Percentiles rank a stretch among this genome's conserved stretches.
Conservation (phyloP, 2,113 vertebrate species). For the Nothobranchius kuhntae region DNA sequence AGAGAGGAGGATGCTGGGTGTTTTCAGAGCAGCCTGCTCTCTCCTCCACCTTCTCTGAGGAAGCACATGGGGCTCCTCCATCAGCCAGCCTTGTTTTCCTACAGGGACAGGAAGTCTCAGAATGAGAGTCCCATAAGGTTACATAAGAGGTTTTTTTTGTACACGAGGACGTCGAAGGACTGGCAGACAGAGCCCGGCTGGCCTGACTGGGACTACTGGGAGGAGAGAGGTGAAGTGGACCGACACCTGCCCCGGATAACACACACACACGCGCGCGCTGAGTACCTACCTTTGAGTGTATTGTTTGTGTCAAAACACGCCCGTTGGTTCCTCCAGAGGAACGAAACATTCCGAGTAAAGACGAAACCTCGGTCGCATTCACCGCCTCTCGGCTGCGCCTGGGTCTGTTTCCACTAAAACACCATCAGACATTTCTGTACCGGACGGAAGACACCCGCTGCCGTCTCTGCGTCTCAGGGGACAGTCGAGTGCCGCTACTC, state of each 20-base stretch:
- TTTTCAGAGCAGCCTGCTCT: no score
- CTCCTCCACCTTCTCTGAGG: no score
- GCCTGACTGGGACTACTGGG: no score
- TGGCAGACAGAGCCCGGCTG: neutral
- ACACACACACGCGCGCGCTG: neutral
- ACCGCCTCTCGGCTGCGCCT: slow-evolving; percentile 32
- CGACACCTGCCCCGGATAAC: slow-evolving; percentile 24
- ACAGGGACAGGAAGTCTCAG: neutral
- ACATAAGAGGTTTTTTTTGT: slow-evolving; percentile 61
- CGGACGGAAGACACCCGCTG: no score
- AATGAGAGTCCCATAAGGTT: slow-evolving; percentile 62
- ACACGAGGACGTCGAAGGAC: slow-evolving; percentile 25
- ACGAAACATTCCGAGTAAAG: slow-evolving; percentile 36
- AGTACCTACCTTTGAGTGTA: neutral
- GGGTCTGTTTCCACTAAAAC: slow-evolving; percentile 5
- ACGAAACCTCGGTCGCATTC: slow-evolving; percentile 36
- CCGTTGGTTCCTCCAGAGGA: slow-evolving; percentile 24
- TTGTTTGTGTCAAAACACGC: neutral
- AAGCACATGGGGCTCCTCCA: no score
- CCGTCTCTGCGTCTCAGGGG: slow-evolving; percentile 12
- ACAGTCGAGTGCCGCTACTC: slow-evolving; percentile 8
- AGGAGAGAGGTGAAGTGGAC: neutral
- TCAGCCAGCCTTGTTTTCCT: no score
- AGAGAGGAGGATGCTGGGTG: no score
- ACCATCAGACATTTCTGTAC: no score